A percentile compares a stretch with the other conserved stretches of the same genome.
Evolutionary conservation across 2,113 vertebrate genomes (phyloP).

Genomic region (Lontra canadensis): DNA sequence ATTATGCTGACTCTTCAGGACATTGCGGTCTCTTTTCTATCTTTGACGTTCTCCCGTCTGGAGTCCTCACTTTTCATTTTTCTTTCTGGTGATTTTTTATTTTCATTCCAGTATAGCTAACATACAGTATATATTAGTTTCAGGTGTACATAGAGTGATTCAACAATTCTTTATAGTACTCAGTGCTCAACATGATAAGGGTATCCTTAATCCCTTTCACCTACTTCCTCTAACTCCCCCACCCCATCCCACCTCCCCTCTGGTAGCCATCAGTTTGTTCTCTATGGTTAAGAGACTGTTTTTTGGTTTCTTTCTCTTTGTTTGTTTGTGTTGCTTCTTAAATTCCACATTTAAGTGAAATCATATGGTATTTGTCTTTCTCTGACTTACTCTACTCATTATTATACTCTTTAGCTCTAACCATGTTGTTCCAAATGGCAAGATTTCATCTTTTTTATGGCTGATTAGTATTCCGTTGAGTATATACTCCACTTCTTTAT

Average conservation of each 20-base stretch:
- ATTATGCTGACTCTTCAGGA: constrained; percentile 59
- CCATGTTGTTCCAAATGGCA: not conserved
- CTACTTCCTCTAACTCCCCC: not conserved
- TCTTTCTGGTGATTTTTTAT: not conserved
- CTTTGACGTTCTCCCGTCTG: constrained; percentile 40
- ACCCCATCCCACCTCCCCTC: not conserved
- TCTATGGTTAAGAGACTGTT: not conserved
- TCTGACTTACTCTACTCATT: not conserved
- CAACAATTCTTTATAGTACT: not conserved
- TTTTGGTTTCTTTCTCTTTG: not conserved
- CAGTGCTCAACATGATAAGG: not conserved
- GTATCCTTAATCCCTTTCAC: not conserved
- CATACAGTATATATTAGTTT: not conserved
- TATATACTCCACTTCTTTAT: not conserved
- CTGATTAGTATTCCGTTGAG: not conserved
- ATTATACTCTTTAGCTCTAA: not conserved
- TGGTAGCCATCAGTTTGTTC: not conserved
- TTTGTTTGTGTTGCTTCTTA: not conserved
- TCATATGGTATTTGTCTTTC: not conserved
- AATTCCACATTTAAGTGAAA: not conserved
- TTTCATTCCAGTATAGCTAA: not conserved
- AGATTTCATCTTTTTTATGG: not conserved
- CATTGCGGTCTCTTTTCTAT: constrained; percentile 57
- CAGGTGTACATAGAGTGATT: not conserved
- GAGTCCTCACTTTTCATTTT: not conserved